A percentile compares a stretch with the other conserved stretches of the same genome.
These are phyloP conservation scores for Chrysina gloriosa DNA, from an alignment of 2,888 invertebrate species.

Conservation along the genomic window DNA sequence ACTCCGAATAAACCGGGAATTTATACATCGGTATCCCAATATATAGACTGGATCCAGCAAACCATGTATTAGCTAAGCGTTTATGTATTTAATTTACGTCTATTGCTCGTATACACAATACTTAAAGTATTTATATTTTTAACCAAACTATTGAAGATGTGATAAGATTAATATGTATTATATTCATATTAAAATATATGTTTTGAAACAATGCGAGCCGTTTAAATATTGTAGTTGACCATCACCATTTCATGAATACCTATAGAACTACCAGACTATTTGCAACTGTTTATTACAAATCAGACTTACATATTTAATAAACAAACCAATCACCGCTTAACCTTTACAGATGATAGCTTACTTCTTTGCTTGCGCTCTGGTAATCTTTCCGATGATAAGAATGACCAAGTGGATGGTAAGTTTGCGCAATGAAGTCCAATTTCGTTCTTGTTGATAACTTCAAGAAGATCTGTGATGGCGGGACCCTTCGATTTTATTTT, in stretches of 20 bases:
- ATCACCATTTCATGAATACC: background rate
- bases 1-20: constrained; percentile 74
- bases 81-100: background rate
- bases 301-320: constrained; percentile 24
- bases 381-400: constrained; percentile 38
- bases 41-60: constrained; percentile 70
- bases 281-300: background rate
- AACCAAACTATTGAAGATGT: background rate
- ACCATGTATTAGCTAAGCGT: constrained; percentile 16
- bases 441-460: constrained; percentile 53
- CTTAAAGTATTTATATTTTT: background rate
- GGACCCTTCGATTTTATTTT: constrained; percentile 54
- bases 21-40: constrained; percentile 72
- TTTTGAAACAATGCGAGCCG: no score
- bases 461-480: constrained; percentile 60
- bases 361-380: constrained; percentile 29
- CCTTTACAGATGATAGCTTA: constrained; percentile 14
- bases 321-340: constrained; percentile 7
- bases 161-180: constrained; percentile 17
- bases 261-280: background rate
- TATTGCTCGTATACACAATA: background rate
- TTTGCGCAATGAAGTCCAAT: background rate
- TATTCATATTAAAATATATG: no score
- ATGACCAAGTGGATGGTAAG: constrained; percentile 40
- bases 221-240: background rate